These are phyloP conservation scores for Nilaparvata lugens DNA, from an alignment of 1,140 invertebrate genomes.

Conservation along the genomic window DNA sequence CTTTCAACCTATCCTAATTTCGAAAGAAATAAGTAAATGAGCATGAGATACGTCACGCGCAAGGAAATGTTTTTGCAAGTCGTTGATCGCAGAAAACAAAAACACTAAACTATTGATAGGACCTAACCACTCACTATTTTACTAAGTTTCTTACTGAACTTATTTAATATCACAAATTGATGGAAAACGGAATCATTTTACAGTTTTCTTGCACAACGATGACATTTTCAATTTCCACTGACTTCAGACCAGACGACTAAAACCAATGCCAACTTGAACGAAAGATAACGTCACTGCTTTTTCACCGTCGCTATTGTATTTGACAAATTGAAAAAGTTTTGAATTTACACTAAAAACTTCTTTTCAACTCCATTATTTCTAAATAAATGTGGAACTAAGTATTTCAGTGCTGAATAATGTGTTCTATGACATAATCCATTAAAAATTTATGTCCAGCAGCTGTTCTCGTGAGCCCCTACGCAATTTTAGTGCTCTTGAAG, in stretches of 20 bases:
- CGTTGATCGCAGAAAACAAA: neutral
- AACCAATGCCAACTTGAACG: conserved; percentile 3
- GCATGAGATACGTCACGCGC: neutral
- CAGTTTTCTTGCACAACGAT: neutral
- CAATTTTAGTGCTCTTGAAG: neutral
- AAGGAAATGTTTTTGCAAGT: neutral
- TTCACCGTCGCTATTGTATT: neutral
- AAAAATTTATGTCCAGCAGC: neutral
- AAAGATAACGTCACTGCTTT: neutral
- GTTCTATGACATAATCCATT: neutral
- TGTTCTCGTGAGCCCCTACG: neutral
- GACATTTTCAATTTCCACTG: conserved; percentile 2
- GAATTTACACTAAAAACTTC: neutral
- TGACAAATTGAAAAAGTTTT: neutral
- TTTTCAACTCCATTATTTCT: neutral
- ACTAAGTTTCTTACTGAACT: neutral
- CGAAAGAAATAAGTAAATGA: neutral
- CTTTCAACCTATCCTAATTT: neutral
- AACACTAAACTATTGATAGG: neutral
- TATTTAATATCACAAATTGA: neutral
- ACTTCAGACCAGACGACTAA: neutral
- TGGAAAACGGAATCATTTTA: neutral
- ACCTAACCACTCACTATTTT: neutral
- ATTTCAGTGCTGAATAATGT: neutral
- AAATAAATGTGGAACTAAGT: neutral